phyloP scores from a whole-genome alignment of 2,113 vertebrate species.

The Notothenia rossii region DNA sequence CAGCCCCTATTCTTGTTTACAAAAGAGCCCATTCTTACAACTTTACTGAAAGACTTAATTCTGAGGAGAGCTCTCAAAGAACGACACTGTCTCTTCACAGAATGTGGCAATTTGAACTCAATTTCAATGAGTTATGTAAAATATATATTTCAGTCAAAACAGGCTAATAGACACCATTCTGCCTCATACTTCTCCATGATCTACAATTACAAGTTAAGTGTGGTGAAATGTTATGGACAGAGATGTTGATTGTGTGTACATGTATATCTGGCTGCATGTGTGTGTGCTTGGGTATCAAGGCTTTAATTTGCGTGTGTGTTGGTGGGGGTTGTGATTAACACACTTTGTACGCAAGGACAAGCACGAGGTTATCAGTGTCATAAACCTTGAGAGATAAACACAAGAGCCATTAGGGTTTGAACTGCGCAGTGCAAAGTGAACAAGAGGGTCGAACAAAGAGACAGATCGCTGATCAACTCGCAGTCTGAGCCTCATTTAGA shows the following conservation, averaged over 20 bases:
- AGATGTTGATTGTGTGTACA: slow-evolving; percentile 13
- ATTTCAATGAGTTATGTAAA: slow-evolving; percentile 41
- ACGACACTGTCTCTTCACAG: slow-evolving; percentile 63
- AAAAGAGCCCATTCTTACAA: slow-evolving; percentile 75
- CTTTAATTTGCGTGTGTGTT: background rate
- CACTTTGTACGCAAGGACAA: slow-evolving; percentile 32
- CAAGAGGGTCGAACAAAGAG: slow-evolving; percentile 25
- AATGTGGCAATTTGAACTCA: slow-evolving; percentile 61
- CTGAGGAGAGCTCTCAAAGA: slow-evolving; percentile 64
- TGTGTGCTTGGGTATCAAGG: background rate
- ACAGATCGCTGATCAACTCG: background rate
- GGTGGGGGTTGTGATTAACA: slow-evolving; percentile 18
- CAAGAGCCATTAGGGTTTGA: slow-evolving; percentile 38
- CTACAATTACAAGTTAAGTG: background rate
- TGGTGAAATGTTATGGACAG: slow-evolving; percentile 15
- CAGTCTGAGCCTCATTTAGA: background rate
- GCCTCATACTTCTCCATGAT: slow-evolving; percentile 1
- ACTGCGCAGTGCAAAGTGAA: slow-evolving; percentile 5
- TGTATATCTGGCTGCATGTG: slow-evolving; percentile 16
- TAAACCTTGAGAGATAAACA: slow-evolving; percentile 57
- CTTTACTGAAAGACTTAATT: slow-evolving; percentile 71
- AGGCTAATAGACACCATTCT: slow-evolving; percentile 20
- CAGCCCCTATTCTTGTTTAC: slow-evolving; percentile 67
- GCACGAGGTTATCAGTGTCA: slow-evolving; percentile 55
- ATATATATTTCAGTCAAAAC: slow-evolving; percentile 42